Conservation (phyloP, 2,888 invertebrate species). For the Rhopalosiphum nymphaeae region DNA sequence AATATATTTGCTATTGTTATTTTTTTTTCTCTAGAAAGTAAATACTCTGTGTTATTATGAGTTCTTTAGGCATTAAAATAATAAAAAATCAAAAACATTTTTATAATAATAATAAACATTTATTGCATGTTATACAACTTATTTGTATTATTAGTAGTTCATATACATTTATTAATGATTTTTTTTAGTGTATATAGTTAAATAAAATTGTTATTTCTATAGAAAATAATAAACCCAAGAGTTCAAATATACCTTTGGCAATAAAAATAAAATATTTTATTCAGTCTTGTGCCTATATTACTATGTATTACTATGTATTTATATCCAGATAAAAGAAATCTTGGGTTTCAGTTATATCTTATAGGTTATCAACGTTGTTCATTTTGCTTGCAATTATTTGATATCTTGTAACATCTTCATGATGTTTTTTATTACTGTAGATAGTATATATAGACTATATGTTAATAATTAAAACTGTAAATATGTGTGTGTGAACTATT, state of each 20-base stretch:
- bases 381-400: not conserved
- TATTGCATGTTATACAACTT: not conserved
- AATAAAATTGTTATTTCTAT: not conserved
- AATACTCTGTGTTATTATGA: conserved; percentile 6
- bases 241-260: not conserved
- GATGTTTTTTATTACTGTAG: not conserved
- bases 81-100: conserved; percentile 6
- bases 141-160: not conserved
- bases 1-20: not conserved
- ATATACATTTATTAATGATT: not conserved
- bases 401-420: not conserved
- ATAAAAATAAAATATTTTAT: not conserved
- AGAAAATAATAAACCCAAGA: not conserved
- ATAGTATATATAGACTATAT: not conserved
- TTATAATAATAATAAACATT: conserved; percentile 29
- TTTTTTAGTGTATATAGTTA: not conserved
- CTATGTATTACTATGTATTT: too few relatives aligned
- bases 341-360: not conserved
- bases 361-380: not conserved
- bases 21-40: not conserved
- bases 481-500: not conserved
- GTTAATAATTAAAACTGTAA: not conserved
- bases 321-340: not conserved
- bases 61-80: not conserved
- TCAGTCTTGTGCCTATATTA: not conserved